A percentile compares a stretch with the other conserved stretches of the same genome.
Evolutionary conservation across 2,888 invertebrate genomes (phyloP).

Genomic region (Polymixis lichenea): DNA sequence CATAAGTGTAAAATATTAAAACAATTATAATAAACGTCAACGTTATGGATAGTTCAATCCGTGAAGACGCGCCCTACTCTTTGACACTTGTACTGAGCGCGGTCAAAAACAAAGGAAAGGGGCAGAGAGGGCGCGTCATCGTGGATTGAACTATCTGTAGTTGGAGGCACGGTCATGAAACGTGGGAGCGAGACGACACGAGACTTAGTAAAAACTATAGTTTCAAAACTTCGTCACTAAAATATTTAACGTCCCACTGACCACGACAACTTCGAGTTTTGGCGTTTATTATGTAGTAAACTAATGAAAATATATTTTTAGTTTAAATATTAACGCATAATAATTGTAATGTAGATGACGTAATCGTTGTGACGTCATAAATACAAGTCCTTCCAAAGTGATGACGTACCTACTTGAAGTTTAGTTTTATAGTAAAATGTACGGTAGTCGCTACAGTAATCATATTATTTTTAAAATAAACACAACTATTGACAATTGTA

Average conservation of each 20-base stretch:
- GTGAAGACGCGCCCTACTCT: no score
- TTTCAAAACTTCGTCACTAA: background rate
- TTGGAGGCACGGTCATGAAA: background rate
- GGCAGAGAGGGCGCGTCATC: no score
- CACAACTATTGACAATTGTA: constrained; percentile 53
- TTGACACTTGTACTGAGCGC: no score
- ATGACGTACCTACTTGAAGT: constrained; percentile 60
- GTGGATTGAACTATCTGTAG: no score
- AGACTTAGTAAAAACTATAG: background rate
- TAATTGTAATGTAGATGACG: constrained; percentile 64
- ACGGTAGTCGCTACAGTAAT: constrained; percentile 57
- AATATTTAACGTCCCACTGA: constrained; percentile 6
- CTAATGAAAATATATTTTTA: constrained; percentile 44
- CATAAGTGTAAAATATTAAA: constrained; percentile 15
- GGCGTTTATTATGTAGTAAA: constrained; percentile 8
- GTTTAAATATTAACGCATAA: constrained; percentile 30
- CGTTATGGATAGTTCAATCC: no score
- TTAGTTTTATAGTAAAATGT: constrained; percentile 63
- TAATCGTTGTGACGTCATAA: constrained; percentile 55
- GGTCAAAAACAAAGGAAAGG: no score
- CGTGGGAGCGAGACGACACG: constrained; percentile 11
- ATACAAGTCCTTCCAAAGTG: constrained; percentile 63
- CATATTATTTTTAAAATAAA: constrained; percentile 56
- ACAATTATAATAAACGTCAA: background rate
- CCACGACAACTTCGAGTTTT: background rate